Evolutionary conservation across 2,888 invertebrate species (phyloP).

Genomic region (Lissocephala sabroskyi): DNA sequence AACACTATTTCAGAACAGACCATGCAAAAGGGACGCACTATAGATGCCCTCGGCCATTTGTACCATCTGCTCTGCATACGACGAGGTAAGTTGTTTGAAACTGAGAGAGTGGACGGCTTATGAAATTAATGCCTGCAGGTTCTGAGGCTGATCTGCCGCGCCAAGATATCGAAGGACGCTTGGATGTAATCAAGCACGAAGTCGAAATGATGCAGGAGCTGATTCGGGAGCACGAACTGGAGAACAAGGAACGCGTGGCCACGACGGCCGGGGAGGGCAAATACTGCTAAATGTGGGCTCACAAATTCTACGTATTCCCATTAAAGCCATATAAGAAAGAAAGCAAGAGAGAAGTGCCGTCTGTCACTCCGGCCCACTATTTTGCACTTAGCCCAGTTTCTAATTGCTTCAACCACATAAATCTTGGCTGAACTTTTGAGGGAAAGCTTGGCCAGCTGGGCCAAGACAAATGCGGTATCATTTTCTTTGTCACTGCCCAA

Average conservation of each 20-base stretch:
- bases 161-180: constrained; percentile 40
- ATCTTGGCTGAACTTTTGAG: constrained; percentile 31
- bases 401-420: constrained; percentile 62
- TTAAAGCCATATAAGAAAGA: constrained; percentile 1
- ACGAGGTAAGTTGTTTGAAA: constrained; percentile 32
- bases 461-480: constrained; percentile 20
- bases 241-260: background rate
- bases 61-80: constrained; percentile 59
- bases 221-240: background rate
- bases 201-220: constrained; percentile 34
- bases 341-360: background rate
- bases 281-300: background rate
- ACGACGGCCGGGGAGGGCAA: no score
- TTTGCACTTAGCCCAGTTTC: constrained; percentile 36
- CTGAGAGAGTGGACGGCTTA: no score
- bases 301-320: background rate
- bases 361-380: constrained; percentile 40
- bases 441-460: constrained; percentile 4
- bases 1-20: constrained; percentile 47
- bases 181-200: constrained; percentile 68
- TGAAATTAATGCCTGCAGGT: no score
- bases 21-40: constrained; percentile 52
- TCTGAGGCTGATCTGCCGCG: no score
- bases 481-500: background rate
- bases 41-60: constrained; percentile 61